phyloP scores from a whole-genome alignment of 2,113 vertebrate species.

The Alosa alosa region DNA sequence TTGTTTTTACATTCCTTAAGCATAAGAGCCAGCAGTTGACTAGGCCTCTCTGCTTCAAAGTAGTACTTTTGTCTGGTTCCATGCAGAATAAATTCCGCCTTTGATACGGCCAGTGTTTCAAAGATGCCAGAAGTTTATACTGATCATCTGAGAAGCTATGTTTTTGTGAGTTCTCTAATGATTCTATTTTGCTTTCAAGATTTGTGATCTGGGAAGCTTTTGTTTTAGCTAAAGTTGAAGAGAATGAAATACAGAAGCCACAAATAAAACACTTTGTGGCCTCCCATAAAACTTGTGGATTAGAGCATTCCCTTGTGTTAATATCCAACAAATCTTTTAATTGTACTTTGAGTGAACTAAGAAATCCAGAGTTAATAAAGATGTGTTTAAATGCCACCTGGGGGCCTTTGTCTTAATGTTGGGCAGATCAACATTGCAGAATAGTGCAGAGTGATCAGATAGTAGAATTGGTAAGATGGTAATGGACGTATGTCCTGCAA shows the following conservation, averaged over 20 bases:
- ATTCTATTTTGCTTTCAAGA: conserved; percentile 14
- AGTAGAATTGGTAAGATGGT: not conserved
- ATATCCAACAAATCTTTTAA: conserved; percentile 24
- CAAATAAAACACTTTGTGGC: conserved; percentile 8
- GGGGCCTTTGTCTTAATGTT: too few relatives aligned
- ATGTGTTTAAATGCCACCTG: too few relatives aligned
- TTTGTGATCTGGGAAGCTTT: not conserved
- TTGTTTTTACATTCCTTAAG: conserved; percentile 18
- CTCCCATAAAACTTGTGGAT: conserved; percentile 15
- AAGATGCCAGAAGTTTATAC: not conserved
- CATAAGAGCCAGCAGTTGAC: not conserved
- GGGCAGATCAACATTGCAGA: too few relatives aligned
- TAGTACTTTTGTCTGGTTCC: conserved; percentile 20
- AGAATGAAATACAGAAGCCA: conserved; percentile 18
- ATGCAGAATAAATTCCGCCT: conserved; percentile 15
- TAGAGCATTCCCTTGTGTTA: conserved; percentile 17
- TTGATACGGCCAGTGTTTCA: not conserved
- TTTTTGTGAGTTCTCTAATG: conserved; percentile 7
- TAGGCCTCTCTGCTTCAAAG: conserved; percentile 13
- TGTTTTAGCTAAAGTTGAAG: not conserved
- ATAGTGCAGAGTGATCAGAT: too few relatives aligned
- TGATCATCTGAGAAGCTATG: not conserved
- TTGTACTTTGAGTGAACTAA: not conserved
- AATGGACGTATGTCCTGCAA: conserved; percentile 5
- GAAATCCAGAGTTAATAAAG: not conserved